phyloP scores from a whole-genome alignment of 2,888 invertebrate genomes.

The Heliconius erato region DNA sequence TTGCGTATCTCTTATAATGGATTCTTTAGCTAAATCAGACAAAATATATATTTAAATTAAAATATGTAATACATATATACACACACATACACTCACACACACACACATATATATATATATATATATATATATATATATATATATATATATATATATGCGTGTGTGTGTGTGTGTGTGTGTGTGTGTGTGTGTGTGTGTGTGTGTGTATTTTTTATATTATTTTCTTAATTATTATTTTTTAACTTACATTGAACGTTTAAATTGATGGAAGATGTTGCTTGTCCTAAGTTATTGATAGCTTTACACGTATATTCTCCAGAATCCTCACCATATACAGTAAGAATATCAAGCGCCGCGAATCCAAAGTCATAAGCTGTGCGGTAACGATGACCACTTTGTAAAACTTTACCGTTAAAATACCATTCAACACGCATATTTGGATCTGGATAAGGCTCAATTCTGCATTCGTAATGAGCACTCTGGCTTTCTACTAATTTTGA shows the following conservation, averaged over 20 bases:
- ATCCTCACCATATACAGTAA: constrained; percentile 97
- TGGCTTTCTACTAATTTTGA: constrained; percentile 94
- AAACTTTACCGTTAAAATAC: constrained; percentile 96
- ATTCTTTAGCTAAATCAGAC: constrained; percentile 89
- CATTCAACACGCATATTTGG: constrained; percentile 95
- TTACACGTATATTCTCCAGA: constrained; percentile 96
- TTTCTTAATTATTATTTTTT: background rate
- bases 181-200: too few relatives aligned
- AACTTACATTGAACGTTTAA: constrained; percentile 92
- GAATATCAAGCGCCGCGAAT: constrained; percentile 97
- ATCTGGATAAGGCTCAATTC: constrained; percentile 97
- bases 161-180: too few relatives aligned
- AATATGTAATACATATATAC: background rate
- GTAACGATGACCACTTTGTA: constrained; percentile 95
- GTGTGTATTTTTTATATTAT: background rate
- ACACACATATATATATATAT: background rate
- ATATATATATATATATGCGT: background rate
- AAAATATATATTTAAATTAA: background rate
- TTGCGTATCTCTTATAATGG: constrained; percentile 95
- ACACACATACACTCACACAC: too few relatives aligned
- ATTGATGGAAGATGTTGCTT: constrained; percentile 92
- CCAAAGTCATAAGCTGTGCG: constrained; percentile 98
- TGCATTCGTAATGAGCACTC: constrained; percentile 96
- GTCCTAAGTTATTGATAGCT: constrained; percentile 94
- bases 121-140: too few relatives aligned